Percentiles rank a stretch among this genome's conserved stretches.
Conservation (phyloP, 2,888 invertebrate genomes). For the Charanyca ferruginea region DNA sequence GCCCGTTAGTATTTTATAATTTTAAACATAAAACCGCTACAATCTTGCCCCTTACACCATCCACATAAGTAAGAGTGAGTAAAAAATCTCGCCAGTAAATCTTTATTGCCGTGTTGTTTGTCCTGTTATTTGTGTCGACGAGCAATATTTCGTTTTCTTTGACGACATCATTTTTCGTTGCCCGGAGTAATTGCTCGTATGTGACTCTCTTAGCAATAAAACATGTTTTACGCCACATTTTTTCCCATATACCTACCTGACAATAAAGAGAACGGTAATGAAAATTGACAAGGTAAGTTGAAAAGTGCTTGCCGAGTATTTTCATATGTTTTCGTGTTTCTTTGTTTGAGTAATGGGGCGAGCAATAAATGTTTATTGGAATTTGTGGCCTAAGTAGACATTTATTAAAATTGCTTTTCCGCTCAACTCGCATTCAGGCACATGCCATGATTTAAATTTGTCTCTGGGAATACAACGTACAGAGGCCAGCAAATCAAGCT, state of each 20-base stretch:
- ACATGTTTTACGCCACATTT: constrained; percentile 65
- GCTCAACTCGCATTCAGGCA: too few relatives aligned
- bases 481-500: too few relatives aligned
- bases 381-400: not conserved
- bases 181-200: constrained; percentile 78
- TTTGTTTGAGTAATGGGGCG: constrained; percentile 15
- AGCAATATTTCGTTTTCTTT: constrained; percentile 85
- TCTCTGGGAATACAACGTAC: too few relatives aligned
- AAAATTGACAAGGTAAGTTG: constrained; percentile 62
- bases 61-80: constrained; percentile 67
- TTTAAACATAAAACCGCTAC: constrained; percentile 29
- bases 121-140: constrained; percentile 84
- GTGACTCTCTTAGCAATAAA: constrained; percentile 69
- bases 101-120: constrained; percentile 89
- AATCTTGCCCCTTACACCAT: constrained; percentile 45
- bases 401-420: too few relatives aligned
- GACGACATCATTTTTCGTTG: constrained; percentile 82
- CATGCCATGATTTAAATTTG: too few relatives aligned
- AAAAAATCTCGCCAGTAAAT: constrained; percentile 88
- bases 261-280: constrained; percentile 58
- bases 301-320: constrained; percentile 41
- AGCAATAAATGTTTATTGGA: not conserved
- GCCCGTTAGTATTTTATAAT: too few relatives aligned
- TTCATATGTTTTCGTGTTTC: constrained; percentile 10
- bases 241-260: constrained; percentile 38